A percentile compares a stretch with the other conserved stretches of the same genome.
Conservation (phyloP, 2,888 invertebrate genomes). For the Galerucella calmariensis region DNA sequence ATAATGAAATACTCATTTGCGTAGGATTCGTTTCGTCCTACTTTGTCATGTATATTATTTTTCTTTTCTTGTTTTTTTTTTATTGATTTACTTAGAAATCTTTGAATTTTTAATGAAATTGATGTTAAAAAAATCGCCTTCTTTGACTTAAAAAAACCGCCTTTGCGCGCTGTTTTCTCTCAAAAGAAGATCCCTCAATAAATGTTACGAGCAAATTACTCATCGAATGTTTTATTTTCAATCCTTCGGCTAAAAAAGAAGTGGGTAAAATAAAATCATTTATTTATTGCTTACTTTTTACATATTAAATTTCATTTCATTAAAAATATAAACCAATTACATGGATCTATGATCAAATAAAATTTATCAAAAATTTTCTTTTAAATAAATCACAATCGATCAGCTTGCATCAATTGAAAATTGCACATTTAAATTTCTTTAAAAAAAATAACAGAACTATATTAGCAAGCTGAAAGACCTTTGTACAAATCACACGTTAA, state of each 20-base stretch:
- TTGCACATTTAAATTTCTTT: slow-evolving; percentile 5
- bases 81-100: slow-evolving; percentile 45
- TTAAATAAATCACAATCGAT: slow-evolving; percentile 17
- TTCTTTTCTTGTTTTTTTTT: slow-evolving; percentile 20
- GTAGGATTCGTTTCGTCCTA: slow-evolving; percentile 49
- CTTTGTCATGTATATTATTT: slow-evolving; percentile 32
- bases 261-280: neutral
- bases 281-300: slow-evolving; percentile 18
- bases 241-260: neutral
- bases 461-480: slow-evolving; percentile 11
- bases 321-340: slow-evolving; percentile 10
- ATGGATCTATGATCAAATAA: slow-evolving; percentile 4
- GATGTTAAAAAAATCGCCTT: slow-evolving; percentile 36
- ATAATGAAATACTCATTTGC: slow-evolving; percentile 56
- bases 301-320: slow-evolving; percentile 1
- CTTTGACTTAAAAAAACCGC: slow-evolving; percentile 33
- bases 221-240: neutral
- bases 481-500: slow-evolving; percentile 10
- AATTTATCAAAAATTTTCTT: slow-evolving; percentile 5
- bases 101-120: slow-evolving; percentile 27
- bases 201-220: slow-evolving; percentile 45
- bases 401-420: neutral
- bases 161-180: slow-evolving; percentile 30
- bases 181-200: slow-evolving; percentile 41
- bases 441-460: neutral